A percentile compares a stretch with the other conserved stretches of the same genome.
phyloP scores from a whole-genome alignment of 1,140 invertebrate species.

The Drosophila virilis region DNA sequence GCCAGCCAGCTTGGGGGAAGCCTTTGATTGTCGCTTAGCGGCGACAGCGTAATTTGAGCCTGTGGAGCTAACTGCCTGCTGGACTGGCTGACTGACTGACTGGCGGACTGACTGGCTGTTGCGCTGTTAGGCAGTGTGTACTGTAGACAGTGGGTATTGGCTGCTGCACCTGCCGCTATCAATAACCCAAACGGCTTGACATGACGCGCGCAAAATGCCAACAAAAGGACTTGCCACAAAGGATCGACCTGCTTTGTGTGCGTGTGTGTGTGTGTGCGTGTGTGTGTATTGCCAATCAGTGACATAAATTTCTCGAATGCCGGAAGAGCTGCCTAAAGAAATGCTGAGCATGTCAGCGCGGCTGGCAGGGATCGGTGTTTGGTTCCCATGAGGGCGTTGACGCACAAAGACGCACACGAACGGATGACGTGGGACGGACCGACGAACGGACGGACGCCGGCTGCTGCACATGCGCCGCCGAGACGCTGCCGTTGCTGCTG shows the following conservation, averaged over 20 bases:
- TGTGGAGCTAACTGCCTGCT: neutral
- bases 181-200: conserved; percentile 60
- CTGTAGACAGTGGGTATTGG: conserved; percentile 7
- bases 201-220: conserved; percentile 50
- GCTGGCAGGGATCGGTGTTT: conserved; percentile 38
- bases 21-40: conserved; percentile 45
- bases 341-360: conserved; percentile 1
- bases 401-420: conserved; percentile 50
- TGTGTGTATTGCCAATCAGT: conserved; percentile 67
- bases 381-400: conserved; percentile 82
- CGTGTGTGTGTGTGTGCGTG: neutral
- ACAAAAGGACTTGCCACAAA: conserved; percentile 54
- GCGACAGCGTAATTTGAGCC: conserved; percentile 37
- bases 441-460: conserved; percentile 3
- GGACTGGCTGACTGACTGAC: neutral
- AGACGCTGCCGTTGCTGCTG: neutral
- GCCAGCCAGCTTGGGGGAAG: conserved; percentile 22
- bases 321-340: conserved; percentile 57
- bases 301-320: conserved; percentile 71
- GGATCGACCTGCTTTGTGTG: conserved; percentile 20
- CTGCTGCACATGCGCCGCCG: conserved; percentile 40
- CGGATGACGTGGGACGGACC: neutral
- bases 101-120: neutral
- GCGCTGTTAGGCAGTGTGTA: conserved; percentile 12
- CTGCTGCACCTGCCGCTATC: conserved; percentile 60